A percentile compares a stretch with the other conserved stretches of the same genome.
phyloP scores from a whole-genome alignment of 2,888 invertebrate species.

The Platynereis dumerilii region DNA sequence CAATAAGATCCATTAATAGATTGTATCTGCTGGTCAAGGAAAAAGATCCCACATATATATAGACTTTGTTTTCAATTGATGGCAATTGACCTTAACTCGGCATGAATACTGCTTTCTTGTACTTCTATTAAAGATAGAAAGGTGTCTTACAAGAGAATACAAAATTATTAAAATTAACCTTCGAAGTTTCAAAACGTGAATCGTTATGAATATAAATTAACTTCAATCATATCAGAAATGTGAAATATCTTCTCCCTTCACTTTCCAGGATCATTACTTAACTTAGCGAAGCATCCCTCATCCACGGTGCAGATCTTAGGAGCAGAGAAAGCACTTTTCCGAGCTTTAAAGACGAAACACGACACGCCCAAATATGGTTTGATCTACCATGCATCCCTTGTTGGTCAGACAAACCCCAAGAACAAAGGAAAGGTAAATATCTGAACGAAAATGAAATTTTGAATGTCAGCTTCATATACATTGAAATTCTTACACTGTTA shows the following conservation, averaged over 20 bases:
- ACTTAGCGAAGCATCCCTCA: conserved; percentile 96
- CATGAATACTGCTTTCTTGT: too few relatives aligned
- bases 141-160: too few relatives aligned
- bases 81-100: too few relatives aligned
- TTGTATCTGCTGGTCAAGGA: too few relatives aligned
- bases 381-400: conserved; percentile 93
- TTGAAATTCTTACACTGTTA: too few relatives aligned
- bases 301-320: conserved; percentile 98
- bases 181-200: neutral
- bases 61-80: too few relatives aligned
- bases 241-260: neutral
- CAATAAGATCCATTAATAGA: too few relatives aligned
- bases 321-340: conserved; percentile 96
- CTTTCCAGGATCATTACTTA: conserved; percentile 78
- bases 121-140: too few relatives aligned
- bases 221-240: neutral
- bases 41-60: too few relatives aligned
- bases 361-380: conserved; percentile 99
- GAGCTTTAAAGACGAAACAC: conserved; percentile 95
- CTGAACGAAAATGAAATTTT: neutral
- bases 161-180: neutral
- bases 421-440: conserved; percentile 79
- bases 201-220: neutral
- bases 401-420: conserved; percentile 87
- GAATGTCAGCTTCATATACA: too few relatives aligned